A percentile compares a stretch with the other conserved stretches of the same genome.
These are phyloP conservation scores for Lissonota sp. DNA, from an alignment of 2,888 invertebrate genomes.

Conservation along the genomic window DNA sequence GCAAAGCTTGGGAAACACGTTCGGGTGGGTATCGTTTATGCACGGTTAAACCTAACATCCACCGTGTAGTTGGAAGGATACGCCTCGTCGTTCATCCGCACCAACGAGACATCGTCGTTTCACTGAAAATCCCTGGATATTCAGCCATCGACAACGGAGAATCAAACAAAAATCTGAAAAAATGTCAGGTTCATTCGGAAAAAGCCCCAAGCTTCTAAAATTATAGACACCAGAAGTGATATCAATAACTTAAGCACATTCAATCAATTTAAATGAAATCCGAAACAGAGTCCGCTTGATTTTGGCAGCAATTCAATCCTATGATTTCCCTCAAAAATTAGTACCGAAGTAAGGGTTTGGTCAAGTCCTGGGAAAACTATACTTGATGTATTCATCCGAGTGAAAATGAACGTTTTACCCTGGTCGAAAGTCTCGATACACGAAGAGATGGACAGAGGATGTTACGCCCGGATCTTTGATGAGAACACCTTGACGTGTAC, in stretches of 20 bases:
- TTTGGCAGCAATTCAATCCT: too few species aligned
- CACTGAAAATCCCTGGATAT: neutral
- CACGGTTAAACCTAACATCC: slow-evolving; percentile 66
- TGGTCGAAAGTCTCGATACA: neutral
- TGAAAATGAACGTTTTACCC: slow-evolving; percentile 11
- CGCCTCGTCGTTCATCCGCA: slow-evolving; percentile 49
- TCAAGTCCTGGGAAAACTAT: too few species aligned
- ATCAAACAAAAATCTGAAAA: neutral
- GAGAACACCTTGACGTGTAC: slow-evolving; percentile 61
- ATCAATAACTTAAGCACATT: too few species aligned
- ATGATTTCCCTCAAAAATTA: too few species aligned
- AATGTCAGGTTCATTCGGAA: neutral
- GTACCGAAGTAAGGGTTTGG: too few species aligned
- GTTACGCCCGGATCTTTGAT: slow-evolving; percentile 43
- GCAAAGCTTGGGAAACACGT: slow-evolving; percentile 58
- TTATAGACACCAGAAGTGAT: too few species aligned
- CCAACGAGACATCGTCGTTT: slow-evolving; percentile 19
- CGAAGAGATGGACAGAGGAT: slow-evolving; percentile 32
- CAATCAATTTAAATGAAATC: too few species aligned
- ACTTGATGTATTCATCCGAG: neutral
- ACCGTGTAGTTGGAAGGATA: slow-evolving; percentile 58
- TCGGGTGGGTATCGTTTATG: slow-evolving; percentile 61
- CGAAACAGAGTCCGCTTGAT: too few species aligned
- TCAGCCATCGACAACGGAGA: slow-evolving; percentile 8
- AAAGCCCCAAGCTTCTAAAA: too few species aligned